phyloP scores from a whole-genome alignment of 2,113 vertebrate genomes.

The Salvelinus fontinalis region DNA sequence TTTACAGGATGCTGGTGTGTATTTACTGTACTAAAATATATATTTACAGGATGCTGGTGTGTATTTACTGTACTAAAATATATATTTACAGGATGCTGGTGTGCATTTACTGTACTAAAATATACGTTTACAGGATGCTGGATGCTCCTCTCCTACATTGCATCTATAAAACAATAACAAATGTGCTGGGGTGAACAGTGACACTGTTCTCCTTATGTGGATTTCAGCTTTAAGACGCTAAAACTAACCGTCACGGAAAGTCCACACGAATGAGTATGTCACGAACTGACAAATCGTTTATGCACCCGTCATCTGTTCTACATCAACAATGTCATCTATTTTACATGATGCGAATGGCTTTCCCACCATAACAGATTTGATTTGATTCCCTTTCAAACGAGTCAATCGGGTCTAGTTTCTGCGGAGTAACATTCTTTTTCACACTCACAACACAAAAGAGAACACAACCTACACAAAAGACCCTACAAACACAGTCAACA shows the following conservation, averaged over 20 bases:
- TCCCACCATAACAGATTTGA: not conserved
- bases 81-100: constrained; percentile 11
- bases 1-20: constrained; percentile 11
- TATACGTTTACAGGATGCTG: constrained; percentile 9
- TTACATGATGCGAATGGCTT: constrained; percentile 18
- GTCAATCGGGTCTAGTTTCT: not conserved
- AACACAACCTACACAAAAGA: too few species aligned
- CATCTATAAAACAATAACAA: too few species aligned
- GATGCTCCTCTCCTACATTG: not conserved
- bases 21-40: too few species aligned
- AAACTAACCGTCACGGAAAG: constrained; percentile 36
- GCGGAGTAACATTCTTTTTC: too few species aligned
- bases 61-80: too few species aligned
- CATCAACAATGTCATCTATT: constrained; percentile 42
- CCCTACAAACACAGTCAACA: too few species aligned
- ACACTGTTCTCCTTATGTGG: not conserved
- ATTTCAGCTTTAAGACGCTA: not conserved
- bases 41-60: constrained; percentile 11
- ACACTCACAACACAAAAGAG: too few species aligned
- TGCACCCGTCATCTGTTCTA: constrained; percentile 20
- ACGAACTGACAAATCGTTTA: constrained; percentile 39
- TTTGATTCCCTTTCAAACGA: not conserved
- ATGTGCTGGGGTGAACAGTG: too few species aligned
- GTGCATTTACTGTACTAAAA: too few species aligned
- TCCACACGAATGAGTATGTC: constrained; percentile 23